Evolutionary conservation across 2,113 vertebrate genomes (phyloP), one percentile per base, ranked within the genome.

Genomic region (Laterallus jamaicensis): DNA sequence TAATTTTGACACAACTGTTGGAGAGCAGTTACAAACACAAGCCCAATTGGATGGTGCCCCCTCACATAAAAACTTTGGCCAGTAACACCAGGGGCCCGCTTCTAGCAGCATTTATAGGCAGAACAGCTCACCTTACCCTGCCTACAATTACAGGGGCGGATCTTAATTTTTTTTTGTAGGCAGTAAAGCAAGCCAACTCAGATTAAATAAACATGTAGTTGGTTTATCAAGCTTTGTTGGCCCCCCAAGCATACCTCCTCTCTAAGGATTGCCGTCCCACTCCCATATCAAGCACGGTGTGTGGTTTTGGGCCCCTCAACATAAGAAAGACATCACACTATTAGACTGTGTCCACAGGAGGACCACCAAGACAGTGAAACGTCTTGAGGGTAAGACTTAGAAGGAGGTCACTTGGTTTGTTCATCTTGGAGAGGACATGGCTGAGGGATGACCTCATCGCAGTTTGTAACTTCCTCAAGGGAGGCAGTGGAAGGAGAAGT

Each of bases 221-320:
- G 52, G 22, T 4, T 1, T 22, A 67, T 5, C 14, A 70, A 78
- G 11, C 15, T 75, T 75, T 69, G 37, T 50, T 68, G 82, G 13
- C 11, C 6, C 4, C 5, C 5, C n/a, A 85, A 26, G 12, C 8
- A 6, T 1, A 4, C 14, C 28, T 64, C 12, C 80, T 68, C 37
- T 70, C 20, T 22, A 59, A 59, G 20, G 39, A 39, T 7, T 4
- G 2, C 0, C 1, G 49, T 8, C n/a, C 21, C 17, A 1, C 49
- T 8, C n/a, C 21, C 17, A 29, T 3, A 16, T 82, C 2, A 0
- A 63, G 25, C 6, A 39, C 5, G 3, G 3, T 19, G 11, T 14
- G 20, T 26, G 60, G 11, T 54, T 86, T 24, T 37, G 8, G 7
- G 50, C 1, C 1, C 5, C 20, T 86, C 37, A 55, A 0, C 24